Evolutionary conservation across 2,797 vertebrate genomes (phyloP), one percentile per base, ranked within the genome.

Genomic region (Microctenopoma steveboyesi): DNA sequence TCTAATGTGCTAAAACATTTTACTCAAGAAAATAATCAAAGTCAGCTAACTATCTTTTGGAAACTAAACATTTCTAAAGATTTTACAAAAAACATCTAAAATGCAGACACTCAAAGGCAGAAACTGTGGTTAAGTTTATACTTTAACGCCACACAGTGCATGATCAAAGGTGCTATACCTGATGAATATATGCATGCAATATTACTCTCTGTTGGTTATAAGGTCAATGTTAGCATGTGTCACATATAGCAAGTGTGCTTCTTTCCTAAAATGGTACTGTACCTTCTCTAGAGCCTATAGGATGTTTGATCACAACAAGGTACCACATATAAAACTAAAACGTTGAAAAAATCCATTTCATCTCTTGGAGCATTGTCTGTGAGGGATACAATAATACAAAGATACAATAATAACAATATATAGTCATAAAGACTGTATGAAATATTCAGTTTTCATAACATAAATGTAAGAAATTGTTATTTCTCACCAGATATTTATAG

Each of bases 1-100:
- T 57, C 7, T 74, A 68, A 73, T 5, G 68, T 85, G 72, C 50
- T 49, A 78, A 76, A 50, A 74, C 3, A 52, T 58, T 57, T 37
- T 39, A 39, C 15, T 59, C 4, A 58, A 39, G 10, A 37, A 47
- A 73, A 63, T 39, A 11, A 11, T 60, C 1, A 47, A 75, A 65
- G 16, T 57, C 45, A 49, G 22, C 22, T 22, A 22, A 22, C 22
- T 22, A 22, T 22, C 22, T 22, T 22, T 22, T 22, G 22, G 22
- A 22, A 22, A 22, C 22, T 22, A 25, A 55, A 40, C 10, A 16
- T 3, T 56, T 55, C 30, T 56, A 22, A 5, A 25, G 13, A 18
- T 18, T 18, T 18, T 18, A 12, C 10, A 22, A 39, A 22, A 53
- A 3, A 37, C 1, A 37, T 4, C 12, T 30, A 8, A 51, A 72